A percentile compares a stretch with the other conserved stretches of the same genome.
Evolutionary conservation across 2,888 invertebrate species (phyloP).

Genomic region (Emmelina monodactyla): DNA sequence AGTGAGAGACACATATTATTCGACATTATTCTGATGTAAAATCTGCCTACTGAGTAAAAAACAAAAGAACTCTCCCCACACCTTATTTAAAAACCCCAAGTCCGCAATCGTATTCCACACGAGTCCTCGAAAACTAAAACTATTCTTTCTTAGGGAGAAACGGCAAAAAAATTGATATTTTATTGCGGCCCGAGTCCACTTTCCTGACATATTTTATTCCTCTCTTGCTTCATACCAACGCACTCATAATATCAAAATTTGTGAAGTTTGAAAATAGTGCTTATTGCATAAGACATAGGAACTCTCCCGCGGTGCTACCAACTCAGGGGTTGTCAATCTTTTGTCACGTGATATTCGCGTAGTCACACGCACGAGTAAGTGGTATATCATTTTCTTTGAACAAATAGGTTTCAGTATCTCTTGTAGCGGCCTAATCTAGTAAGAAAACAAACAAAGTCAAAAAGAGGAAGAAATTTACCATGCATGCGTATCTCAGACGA

Average conservation of each 20-base stretch:
- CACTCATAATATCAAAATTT: constrained; percentile 30
- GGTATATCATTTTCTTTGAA: constrained; percentile 59
- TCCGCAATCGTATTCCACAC: constrained; percentile 23
- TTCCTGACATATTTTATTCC: constrained; percentile 57
- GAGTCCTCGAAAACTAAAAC: constrained; percentile 37
- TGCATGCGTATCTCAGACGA: background rate
- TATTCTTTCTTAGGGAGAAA: constrained; percentile 32
- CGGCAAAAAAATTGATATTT: constrained; percentile 59
- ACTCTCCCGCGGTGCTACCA: background rate
- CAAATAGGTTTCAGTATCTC: constrained; percentile 47
- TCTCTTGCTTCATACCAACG: constrained; percentile 25
- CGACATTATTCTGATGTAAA: too few species aligned
- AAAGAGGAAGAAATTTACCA: constrained; percentile 26
- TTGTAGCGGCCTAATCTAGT: constrained; percentile 52
- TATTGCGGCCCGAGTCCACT: constrained; percentile 56
- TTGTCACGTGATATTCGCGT: constrained; percentile 26
- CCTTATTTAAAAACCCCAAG: constrained; percentile 8
- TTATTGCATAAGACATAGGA: background rate
- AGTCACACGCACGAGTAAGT: constrained; percentile 53
- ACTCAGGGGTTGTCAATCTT: constrained; percentile 19
- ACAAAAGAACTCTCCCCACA: constrained; percentile 15
- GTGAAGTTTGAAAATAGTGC: constrained; percentile 17
- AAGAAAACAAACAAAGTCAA: constrained; percentile 42
- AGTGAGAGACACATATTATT: too few species aligned
- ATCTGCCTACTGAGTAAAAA: too few species aligned